Percentiles rank a stretch among this genome's conserved stretches.
Conservation (phyloP, 2,113 vertebrate genomes). For the Apistogramma diplotaenia region DNA sequence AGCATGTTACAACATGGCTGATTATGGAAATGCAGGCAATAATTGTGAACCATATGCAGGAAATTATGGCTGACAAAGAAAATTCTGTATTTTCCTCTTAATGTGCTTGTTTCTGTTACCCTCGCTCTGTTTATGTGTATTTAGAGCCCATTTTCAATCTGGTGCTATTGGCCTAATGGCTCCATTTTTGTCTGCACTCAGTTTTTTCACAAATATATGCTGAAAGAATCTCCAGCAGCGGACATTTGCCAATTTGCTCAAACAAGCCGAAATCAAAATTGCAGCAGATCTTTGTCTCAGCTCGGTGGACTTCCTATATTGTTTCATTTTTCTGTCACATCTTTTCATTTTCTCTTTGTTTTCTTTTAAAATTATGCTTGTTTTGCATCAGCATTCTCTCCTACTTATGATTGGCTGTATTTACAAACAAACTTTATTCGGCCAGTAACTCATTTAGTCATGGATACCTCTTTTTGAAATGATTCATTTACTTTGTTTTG, state of each 20-base stretch:
- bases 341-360: not conserved
- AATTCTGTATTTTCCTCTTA: not conserved
- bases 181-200: not conserved
- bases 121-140: not conserved
- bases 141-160: not conserved
- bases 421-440: not conserved
- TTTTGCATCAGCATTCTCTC: not conserved
- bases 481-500: not conserved
- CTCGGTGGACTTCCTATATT: not conserved
- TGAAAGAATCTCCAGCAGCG: not conserved
- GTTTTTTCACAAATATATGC: not conserved
- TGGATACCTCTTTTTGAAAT: not conserved
- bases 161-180: not conserved
- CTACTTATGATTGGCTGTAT: not conserved
- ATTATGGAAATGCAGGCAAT: no score
- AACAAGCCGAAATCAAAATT: not conserved
- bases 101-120: accelerated
- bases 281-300: not conserved
- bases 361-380: not conserved
- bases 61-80: no score
- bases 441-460: no score
- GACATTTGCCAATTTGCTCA: not conserved
- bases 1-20: not conserved
- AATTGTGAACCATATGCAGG: not conserved
- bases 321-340: not conserved